These are phyloP conservation scores for Sarcophaga bullata DNA, from an alignment of 1,140 invertebrate genomes.

Conservation along the genomic window DNA sequence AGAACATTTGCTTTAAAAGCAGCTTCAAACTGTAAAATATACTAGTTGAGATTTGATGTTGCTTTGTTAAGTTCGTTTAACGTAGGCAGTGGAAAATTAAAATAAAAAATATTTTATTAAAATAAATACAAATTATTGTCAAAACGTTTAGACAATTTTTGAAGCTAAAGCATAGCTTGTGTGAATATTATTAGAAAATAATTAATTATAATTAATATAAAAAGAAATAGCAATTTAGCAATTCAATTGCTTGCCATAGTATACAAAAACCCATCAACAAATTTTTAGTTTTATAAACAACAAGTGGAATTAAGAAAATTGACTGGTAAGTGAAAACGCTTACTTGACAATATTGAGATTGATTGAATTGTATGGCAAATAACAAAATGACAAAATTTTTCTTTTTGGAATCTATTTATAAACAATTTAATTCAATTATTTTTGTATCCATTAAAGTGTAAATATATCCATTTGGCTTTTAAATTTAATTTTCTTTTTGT, in stretches of 20 bases:
- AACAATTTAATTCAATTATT: constrained; percentile 35
- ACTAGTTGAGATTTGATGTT: constrained; percentile 39
- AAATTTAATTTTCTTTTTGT: background rate
- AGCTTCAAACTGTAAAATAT: constrained; percentile 5
- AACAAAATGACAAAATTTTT: too few species aligned
- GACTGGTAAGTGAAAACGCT: background rate
- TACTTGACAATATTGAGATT: background rate
- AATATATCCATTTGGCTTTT: background rate
- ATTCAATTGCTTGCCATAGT: too few species aligned
- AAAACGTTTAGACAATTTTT: too few species aligned
- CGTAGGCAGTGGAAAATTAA: background rate
- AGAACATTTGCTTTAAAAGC: constrained; percentile 43
- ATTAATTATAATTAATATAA: too few species aligned
- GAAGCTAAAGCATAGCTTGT: too few species aligned
- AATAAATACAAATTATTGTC: too few species aligned
- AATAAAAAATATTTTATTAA: too few species aligned
- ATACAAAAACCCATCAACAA: background rate
- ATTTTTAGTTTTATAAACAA: background rate
- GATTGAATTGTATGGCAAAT: constrained; percentile 10
- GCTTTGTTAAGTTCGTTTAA: constrained; percentile 20
- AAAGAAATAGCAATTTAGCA: too few species aligned
- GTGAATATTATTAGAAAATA: too few species aligned
- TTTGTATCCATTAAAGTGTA: background rate
- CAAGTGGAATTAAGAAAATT: background rate
- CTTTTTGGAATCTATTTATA: constrained; percentile 21